Evolutionary conservation across 2,797 vertebrate species (phyloP).

Genomic region (Xenopus petersii): DNA sequence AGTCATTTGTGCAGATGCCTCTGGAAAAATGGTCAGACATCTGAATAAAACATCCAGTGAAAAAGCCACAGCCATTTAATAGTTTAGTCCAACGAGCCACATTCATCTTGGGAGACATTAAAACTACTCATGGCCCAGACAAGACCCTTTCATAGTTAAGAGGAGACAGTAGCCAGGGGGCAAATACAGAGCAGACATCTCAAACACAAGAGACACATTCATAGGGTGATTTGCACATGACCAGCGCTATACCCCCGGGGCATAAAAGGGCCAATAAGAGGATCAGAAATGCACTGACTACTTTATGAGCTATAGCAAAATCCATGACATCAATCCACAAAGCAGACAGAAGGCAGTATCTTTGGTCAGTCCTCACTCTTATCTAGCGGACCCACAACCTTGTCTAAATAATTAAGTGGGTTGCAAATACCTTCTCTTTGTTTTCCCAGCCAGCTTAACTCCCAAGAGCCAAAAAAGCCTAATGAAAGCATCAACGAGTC

Average conservation of each 20-base stretch:
- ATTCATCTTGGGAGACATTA: not conserved
- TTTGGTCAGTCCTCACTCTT: not conserved
- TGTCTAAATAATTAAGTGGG: not conserved
- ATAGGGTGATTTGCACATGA: slow-evolving; percentile 1
- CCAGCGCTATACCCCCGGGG: not conserved
- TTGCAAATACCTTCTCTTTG: not conserved
- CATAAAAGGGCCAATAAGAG: not conserved
- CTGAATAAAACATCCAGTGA: too few species aligned
- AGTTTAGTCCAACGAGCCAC: too few species aligned
- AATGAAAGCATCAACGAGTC: not conserved
- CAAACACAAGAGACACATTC: not conserved
- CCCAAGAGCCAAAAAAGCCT: not conserved
- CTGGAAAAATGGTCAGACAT: too few species aligned
- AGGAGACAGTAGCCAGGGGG: not conserved
- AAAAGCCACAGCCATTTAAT: too few species aligned
- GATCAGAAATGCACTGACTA: not conserved
- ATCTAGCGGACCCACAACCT: not conserved
- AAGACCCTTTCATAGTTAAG: not conserved
- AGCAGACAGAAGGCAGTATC: not conserved
- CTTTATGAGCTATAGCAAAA: not conserved
- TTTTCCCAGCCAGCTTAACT: not conserved
- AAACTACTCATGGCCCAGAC: not conserved
- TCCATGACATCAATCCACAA: not conserved
- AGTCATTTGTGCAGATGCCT: too few species aligned
- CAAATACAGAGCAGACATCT: not conserved